Evolutionary conservation across 2,113 vertebrate genomes (phyloP).

Genomic region (Apodemus sylvaticus): DNA sequence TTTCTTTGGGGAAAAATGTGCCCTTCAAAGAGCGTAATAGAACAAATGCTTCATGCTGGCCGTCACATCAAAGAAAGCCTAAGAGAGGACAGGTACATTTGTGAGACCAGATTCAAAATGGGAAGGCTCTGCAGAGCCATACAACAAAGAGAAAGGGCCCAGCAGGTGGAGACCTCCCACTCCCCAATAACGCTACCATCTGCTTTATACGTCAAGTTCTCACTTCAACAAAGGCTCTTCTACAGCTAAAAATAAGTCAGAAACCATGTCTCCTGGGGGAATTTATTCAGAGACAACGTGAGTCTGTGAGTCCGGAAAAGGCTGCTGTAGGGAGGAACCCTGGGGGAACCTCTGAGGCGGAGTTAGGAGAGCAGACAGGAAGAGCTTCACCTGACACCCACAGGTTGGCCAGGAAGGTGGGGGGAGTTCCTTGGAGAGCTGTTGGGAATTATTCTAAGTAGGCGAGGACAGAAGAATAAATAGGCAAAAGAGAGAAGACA

Average conservation of each 20-base stretch:
- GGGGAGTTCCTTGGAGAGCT: background rate
- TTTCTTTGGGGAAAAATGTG: background rate
- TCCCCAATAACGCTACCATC: background rate
- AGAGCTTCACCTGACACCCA: background rate
- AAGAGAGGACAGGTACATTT: background rate
- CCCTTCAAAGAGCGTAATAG: conserved; percentile 5
- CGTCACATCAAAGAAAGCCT: background rate
- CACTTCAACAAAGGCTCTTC: conserved; percentile 38
- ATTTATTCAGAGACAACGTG: conserved; percentile 33
- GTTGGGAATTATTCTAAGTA: background rate
- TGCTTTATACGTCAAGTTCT: conserved; percentile 51
- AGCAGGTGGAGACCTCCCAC: background rate
- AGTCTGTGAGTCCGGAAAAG: conserved; percentile 46
- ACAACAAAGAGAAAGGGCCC: background rate
- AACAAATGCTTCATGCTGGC: background rate
- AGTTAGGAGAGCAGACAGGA: background rate
- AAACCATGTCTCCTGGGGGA: conserved; percentile 45
- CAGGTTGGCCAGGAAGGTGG: background rate
- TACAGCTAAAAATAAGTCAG: conserved; percentile 62
- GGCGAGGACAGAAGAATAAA: background rate
- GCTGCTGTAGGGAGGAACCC: background rate
- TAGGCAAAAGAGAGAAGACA: background rate
- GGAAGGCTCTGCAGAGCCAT: background rate
- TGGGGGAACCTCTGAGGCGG: background rate
- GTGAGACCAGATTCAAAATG: background rate